Evolutionary conservation across 2,888 invertebrate genomes (phyloP).

Genomic region (Sacculina carcini): DNA sequence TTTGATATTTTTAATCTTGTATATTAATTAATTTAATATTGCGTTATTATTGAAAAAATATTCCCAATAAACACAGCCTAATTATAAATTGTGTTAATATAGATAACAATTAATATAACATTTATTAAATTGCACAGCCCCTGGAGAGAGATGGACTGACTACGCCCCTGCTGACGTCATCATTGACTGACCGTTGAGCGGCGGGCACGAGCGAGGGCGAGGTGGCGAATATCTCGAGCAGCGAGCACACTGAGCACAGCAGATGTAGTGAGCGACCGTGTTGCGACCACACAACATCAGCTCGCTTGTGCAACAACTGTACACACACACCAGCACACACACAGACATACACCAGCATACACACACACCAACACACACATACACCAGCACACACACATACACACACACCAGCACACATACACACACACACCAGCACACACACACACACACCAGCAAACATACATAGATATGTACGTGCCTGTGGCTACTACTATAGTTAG

Average conservation of each 20-base stretch:
- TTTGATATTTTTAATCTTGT: too few relatives aligned
- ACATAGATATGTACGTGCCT: too few relatives aligned
- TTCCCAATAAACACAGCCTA: too few relatives aligned
- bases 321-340: conserved; percentile 12
- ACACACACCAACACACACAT: conserved; percentile 32
- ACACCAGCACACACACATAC: conserved; percentile 81
- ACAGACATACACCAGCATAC: not conserved
- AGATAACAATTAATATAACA: not conserved
- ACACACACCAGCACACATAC: conserved; percentile 58
- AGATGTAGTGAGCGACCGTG: conserved; percentile 64
- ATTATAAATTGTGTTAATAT: not conserved
- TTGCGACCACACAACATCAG: conserved; percentile 61
- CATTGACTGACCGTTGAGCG: too few relatives aligned
- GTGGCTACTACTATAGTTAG: too few relatives aligned
- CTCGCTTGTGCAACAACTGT: conserved; percentile 34
- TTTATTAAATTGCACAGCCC: not conserved
- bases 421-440: conserved; percentile 65
- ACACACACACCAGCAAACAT: too few relatives aligned
- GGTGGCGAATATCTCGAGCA: not conserved
- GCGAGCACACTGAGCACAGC: conserved; percentile 20
- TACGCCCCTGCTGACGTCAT: too few relatives aligned
- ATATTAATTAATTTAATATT: too few relatives aligned
- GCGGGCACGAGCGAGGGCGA: too few relatives aligned
- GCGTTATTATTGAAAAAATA: too few relatives aligned
- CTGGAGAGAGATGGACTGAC: too few relatives aligned